A percentile compares a stretch with the other conserved stretches of the same genome.
phyloP scores from a whole-genome alignment of 2,888 invertebrate species.

The Catocala sponsa region DNA sequence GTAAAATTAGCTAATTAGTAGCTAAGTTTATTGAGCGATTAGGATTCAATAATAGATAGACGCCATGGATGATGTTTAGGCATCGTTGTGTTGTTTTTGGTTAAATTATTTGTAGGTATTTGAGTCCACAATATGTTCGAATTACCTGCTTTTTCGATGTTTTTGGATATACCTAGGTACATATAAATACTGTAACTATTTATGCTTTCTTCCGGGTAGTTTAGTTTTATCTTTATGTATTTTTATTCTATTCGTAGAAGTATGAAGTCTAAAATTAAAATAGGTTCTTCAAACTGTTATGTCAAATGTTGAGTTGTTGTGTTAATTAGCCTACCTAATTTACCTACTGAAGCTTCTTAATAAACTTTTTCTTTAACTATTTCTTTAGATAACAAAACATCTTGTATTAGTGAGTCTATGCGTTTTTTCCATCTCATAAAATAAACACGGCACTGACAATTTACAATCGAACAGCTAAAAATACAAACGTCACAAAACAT shows the following conservation, averaged over 20 bases:
- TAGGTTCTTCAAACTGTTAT: too few species aligned
- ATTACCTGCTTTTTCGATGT: too few species aligned
- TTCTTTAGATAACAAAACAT: slow-evolving; percentile 36
- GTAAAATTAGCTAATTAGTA: slow-evolving; percentile 51
- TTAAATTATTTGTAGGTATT: background rate
- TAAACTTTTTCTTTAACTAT: background rate
- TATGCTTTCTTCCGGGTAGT: too few species aligned
- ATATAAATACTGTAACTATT: too few species aligned
- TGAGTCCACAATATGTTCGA: background rate
- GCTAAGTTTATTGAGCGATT: slow-evolving; percentile 49
- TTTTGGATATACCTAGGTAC: too few species aligned
- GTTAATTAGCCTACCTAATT: background rate
- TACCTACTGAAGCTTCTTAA: background rate
- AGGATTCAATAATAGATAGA: slow-evolving; percentile 34
- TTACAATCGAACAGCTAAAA: slow-evolving; percentile 66
- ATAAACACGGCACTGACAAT: slow-evolving; percentile 62
- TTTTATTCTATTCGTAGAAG: too few species aligned
- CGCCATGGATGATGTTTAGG: background rate
- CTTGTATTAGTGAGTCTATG: slow-evolving; percentile 3
- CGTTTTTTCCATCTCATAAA: slow-evolving; percentile 57
- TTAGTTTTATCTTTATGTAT: too few species aligned
- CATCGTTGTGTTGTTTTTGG: background rate
- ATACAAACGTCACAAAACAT: slow-evolving; percentile 73
- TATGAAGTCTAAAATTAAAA: too few species aligned
- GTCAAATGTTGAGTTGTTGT: too few species aligned